Evolutionary conservation across 2,888 invertebrate genomes (phyloP).

Genomic region (Pogonocherus hispidulus): DNA sequence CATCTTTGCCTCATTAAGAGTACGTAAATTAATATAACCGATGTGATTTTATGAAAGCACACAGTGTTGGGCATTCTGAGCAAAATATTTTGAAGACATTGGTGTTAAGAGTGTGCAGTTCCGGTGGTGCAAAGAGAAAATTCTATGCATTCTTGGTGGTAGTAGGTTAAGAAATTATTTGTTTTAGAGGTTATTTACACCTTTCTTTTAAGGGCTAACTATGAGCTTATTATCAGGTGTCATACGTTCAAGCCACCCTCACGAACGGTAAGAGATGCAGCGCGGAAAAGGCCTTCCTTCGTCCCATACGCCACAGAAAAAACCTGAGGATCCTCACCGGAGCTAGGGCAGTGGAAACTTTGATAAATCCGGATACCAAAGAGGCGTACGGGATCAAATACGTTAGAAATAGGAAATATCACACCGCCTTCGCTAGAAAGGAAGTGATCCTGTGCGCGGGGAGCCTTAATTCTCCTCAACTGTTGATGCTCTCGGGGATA

Average conservation of each 20-base stretch:
- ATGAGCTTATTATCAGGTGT: slow-evolving; percentile 57
- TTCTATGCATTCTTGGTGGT: too few species aligned
- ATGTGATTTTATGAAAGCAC: too few species aligned
- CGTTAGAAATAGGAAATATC: slow-evolving; percentile 68
- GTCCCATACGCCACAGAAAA: slow-evolving; percentile 72
- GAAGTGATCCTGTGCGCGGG: slow-evolving; percentile 91
- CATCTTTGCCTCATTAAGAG: too few species aligned
- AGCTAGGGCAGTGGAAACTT: slow-evolving; percentile 75
- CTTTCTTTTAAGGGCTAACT: too few species aligned
- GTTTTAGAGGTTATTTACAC: too few species aligned
- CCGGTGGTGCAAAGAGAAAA: too few species aligned
- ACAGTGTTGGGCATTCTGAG: too few species aligned
- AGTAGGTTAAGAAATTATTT: too few species aligned
- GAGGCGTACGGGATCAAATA: slow-evolving; percentile 79
- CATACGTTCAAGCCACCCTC: slow-evolving; percentile 75
- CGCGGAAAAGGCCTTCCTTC: slow-evolving; percentile 76
- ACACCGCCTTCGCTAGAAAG: slow-evolving; percentile 74
- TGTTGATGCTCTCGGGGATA: slow-evolving; percentile 85
- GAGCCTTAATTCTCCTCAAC: slow-evolving; percentile 89
- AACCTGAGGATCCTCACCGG: slow-evolving; percentile 79
- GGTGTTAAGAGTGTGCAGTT: too few species aligned
- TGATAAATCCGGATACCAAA: slow-evolving; percentile 76
- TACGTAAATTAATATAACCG: too few species aligned
- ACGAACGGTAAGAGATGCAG: slow-evolving; percentile 76
- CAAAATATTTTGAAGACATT: too few species aligned